phyloP scores from a whole-genome alignment of 2,888 invertebrate species.

The Caenorhabditis imperialis region DNA sequence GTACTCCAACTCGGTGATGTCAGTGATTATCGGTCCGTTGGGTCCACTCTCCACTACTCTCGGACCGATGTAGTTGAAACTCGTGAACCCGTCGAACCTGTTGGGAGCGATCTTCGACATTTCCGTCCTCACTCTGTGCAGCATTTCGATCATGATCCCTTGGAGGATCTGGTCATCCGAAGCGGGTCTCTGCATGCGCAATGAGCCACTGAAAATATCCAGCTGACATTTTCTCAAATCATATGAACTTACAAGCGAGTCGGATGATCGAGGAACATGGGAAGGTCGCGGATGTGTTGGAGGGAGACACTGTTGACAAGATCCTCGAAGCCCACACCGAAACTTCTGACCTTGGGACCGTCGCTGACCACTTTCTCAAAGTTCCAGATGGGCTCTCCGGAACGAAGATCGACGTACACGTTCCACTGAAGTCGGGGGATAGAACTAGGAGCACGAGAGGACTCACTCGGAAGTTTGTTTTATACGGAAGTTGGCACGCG shows the following conservation, averaged over 20 bases:
- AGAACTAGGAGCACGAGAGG: background rate
- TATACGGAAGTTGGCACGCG: constrained; percentile 38
- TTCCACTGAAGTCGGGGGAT: constrained; percentile 21
- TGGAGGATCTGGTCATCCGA: constrained; percentile 25
- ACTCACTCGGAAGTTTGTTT: constrained; percentile 26
- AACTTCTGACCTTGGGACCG: constrained; percentile 18
- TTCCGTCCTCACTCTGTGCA: constrained; percentile 26
- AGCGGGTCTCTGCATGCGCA: background rate
- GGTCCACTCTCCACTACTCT: constrained; percentile 31
- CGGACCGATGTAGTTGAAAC: constrained; percentile 37
- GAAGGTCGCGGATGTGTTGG: background rate
- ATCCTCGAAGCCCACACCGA: constrained; percentile 27
- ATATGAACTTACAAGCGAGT: constrained; percentile 24
- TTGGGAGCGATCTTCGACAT: constrained; percentile 21
- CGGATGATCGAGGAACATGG: too few relatives aligned
- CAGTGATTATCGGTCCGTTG: constrained; percentile 25
- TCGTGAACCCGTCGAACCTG: constrained; percentile 30
- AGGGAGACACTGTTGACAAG: constrained; percentile 21
- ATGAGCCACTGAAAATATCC: too few relatives aligned
- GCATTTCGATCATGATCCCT: constrained; percentile 30
- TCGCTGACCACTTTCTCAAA: constrained; percentile 30
- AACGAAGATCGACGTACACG: constrained; percentile 38
- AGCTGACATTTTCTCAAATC: too few relatives aligned
- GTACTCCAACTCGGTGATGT: constrained; percentile 33
- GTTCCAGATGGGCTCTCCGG: constrained; percentile 41